Percentiles rank a stretch among this genome's conserved stretches.
phyloP scores from a whole-genome alignment of 2,113 vertebrate species.

The Lophochroa leadbeateri region DNA sequence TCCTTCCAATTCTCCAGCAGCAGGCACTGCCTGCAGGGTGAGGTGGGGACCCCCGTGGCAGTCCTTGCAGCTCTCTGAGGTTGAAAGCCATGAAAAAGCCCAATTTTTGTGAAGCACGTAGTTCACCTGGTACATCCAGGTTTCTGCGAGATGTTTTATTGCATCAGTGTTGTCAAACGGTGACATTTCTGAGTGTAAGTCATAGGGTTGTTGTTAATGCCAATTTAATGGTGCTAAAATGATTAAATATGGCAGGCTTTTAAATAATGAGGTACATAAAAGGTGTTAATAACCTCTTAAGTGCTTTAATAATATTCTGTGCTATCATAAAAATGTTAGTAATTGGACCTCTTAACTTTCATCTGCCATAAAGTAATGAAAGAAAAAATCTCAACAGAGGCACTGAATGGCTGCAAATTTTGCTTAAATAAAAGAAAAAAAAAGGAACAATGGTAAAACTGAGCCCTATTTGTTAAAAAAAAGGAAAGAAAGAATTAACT shows the following conservation, averaged over 20 bases:
- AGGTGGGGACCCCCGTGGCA: not conserved
- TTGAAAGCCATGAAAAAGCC: not conserved
- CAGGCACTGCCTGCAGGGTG: not conserved
- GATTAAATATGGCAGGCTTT: slow-evolving; percentile 76
- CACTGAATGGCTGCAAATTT: slow-evolving; percentile 40
- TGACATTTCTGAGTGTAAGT: slow-evolving; percentile 64
- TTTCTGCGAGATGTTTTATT: slow-evolving; percentile 45
- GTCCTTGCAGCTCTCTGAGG: not conserved
- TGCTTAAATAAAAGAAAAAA: slow-evolving; percentile 52
- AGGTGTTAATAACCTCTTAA: slow-evolving; percentile 82
- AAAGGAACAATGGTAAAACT: slow-evolving; percentile 32
- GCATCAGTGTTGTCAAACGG: slow-evolving; percentile 60
- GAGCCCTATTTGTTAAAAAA: not conserved
- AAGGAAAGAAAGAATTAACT: not conserved
- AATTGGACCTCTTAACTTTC: slow-evolving; percentile 72
- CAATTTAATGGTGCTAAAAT: slow-evolving; percentile 76
- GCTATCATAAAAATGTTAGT: slow-evolving; percentile 75
- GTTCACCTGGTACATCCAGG: slow-evolving; percentile 24
- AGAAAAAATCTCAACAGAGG: slow-evolving; percentile 54
- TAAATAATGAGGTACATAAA: slow-evolving; percentile 77
- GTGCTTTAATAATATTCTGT: slow-evolving; percentile 74
- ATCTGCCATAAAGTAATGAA: slow-evolving; percentile 69
- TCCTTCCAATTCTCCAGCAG: not conserved
- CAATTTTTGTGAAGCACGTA: not conserved
- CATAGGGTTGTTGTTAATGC: slow-evolving; percentile 72